phyloP scores from a whole-genome alignment of 1,140 invertebrate species.

The Papilio dardanus region DNA sequence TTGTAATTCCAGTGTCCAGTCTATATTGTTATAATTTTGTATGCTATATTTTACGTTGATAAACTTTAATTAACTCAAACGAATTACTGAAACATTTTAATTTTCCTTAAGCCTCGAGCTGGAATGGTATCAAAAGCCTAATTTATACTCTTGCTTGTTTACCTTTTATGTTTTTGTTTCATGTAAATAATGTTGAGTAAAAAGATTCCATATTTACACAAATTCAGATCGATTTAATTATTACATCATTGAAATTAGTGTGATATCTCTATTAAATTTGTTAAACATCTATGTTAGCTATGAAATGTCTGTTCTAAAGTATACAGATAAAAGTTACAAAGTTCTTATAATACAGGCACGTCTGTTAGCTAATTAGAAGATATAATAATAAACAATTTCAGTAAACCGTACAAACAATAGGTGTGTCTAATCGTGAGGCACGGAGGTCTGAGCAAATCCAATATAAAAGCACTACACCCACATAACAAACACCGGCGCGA shows the following conservation, averaged over 20 bases:
- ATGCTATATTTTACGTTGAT: no score
- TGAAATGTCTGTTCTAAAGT: not conserved
- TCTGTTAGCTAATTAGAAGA: constrained; percentile 1
- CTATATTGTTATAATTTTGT: constrained; percentile 1
- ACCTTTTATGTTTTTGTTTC: no score
- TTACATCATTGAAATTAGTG: not conserved
- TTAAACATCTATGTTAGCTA: not conserved
- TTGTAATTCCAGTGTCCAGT: not conserved
- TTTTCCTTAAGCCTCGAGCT: not conserved
- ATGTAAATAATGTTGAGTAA: no score
- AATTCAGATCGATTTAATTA: not conserved
- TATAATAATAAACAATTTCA: constrained; percentile 50
- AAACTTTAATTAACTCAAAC: constrained; percentile 4
- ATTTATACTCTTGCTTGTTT: no score
- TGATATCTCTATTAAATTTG: not conserved
- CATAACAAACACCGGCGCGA: constrained; percentile 53
- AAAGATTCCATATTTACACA: no score
- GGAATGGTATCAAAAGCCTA: not conserved
- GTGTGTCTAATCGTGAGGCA: constrained; percentile 42
- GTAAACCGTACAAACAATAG: constrained; percentile 45
- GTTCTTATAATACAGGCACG: not conserved
- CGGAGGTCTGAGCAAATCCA: constrained; percentile 58
- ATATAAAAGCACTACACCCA: constrained; percentile 55
- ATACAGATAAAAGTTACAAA: no score
- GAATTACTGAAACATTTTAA: not conserved